Evolutionary conservation across 2,797 vertebrate genomes (phyloP).

Genomic region (Anabas testudineus): DNA sequence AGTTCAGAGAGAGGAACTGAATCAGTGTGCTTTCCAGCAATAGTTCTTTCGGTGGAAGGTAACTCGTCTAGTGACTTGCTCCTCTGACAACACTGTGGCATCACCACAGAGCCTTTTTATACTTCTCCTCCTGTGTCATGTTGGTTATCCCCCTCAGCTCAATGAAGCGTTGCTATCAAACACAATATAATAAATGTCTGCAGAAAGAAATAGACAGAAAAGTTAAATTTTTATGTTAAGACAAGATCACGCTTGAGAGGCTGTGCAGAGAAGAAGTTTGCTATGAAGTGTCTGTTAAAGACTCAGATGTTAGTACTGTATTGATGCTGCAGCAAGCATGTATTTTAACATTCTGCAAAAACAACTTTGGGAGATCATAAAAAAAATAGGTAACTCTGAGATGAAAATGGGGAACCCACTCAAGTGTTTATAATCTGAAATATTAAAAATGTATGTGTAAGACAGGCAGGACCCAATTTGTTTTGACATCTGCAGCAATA

Average conservation of each 20-base stretch:
- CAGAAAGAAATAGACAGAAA: constrained; percentile 26
- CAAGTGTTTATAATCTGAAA: constrained; percentile 34
- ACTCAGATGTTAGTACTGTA: too few species aligned
- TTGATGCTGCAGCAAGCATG: neutral
- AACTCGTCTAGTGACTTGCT: constrained; percentile 8
- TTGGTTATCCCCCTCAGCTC: neutral
- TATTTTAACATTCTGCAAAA: neutral
- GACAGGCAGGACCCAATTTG: constrained; percentile 25
- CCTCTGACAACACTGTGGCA: constrained; percentile 15
- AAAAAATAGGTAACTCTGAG: neutral
- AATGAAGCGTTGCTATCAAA: constrained; percentile 3
- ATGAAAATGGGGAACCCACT: constrained; percentile 32
- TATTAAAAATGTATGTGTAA: constrained; percentile 50
- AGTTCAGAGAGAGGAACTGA: neutral
- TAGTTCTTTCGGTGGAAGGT: constrained; percentile 7
- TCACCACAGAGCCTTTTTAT: neutral
- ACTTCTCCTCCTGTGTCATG: neutral
- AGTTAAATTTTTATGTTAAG: too few species aligned
- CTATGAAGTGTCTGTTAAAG: too few species aligned
- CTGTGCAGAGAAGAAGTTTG: too few species aligned
- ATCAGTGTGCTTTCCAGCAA: neutral
- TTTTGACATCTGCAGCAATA: constrained; percentile 3
- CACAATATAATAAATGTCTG: constrained; percentile 13
- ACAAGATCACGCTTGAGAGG: too few species aligned
- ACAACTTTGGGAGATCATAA: neutral